Base-by-base conservation (phyloP, 1,140 invertebrate genomes). In the Heliconius hermathena region DNA sequence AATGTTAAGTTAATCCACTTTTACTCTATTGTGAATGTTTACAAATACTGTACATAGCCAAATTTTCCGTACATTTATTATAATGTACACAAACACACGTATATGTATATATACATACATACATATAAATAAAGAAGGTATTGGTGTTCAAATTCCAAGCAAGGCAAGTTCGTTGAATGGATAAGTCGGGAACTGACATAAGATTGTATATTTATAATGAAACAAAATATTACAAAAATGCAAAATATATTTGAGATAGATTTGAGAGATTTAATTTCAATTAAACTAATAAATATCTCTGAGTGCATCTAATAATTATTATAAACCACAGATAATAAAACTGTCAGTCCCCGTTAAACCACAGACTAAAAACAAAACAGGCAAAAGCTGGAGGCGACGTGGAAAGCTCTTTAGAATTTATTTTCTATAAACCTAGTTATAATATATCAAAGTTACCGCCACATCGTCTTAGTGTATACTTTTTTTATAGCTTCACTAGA, bases 151-250 rank as follows among this genome's bases (percentile, higher is more conserved):
- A 66, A 66, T 66, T 29, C 26, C 72, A 75, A 73, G 60, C 78
- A 72, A 80, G 78, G 78, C 78, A 75, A 75, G 74, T 80, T 76
- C 66, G 29, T 54, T 70, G 41, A 73, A 74, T 78, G 41, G 72
- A 74, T 72, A 22, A 66, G 54, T n/a, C 26, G 60, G 60, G 60
- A 11, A 29, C 60, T 66, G 60, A 66, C 60, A 66, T 11, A 60
- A 11, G n/a, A 3, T 29, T 66, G 11, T 29, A 29, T 13, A 66
- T 66, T 66, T 29, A 6, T 66, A 66, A 16, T 13, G 3, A 66
- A 26, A 66, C 13, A 66, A 26, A 66, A 46, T 16, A 46, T 46
- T 16, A 4, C 11, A 41, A 41, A 11, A 13, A 41, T 11, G 2
- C 41, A 13, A 46, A 46, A 46, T 46, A n/a, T n/a, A n/a, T n/a